Base-by-base conservation (phyloP, 2,888 invertebrate genomes). In the Agriopis leucophaearia region DNA sequence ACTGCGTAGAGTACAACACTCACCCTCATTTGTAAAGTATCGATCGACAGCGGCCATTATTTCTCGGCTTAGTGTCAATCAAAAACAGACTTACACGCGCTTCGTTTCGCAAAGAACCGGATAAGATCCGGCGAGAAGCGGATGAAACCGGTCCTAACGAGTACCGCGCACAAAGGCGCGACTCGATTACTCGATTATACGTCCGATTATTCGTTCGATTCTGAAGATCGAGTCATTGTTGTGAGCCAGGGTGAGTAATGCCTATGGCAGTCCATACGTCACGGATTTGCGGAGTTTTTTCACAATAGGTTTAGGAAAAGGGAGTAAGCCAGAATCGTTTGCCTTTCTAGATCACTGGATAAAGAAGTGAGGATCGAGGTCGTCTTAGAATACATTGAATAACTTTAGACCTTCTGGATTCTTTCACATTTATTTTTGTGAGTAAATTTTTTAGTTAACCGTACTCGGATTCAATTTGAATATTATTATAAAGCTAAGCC, bases 1-100 rank as follows among this genome's bases (percentile, higher is more conserved):
- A 63, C 36, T 40, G 42, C 50, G 38, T 40, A 50, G 52, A 61
- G n/a, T 45, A n/a, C 6, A 70, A 66, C 62, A 61, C 63, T 54
- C 66, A 42, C 65, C 73, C 70, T 72, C 71, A 71, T 75, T 74
- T 68, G 64, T 72, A 67, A 66, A 70, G 71, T 67, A 75, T 71
- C 71, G 78, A 81, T 81, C 78, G 80, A 75, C 74, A 67, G 66
- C 69, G 74, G 66, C 84, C 82, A 79, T 86, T 88, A 85, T 83
- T 79, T 81, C 70, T 74, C 70, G 82, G 85, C 84, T 89, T 85
- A 88, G 84, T 88, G 88, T 88, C 88, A 88, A 87, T 88, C 88
- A 88, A 84, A 84, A 75, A 77, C 83, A 82, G 84, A 81, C 81
- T 82, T 79, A 82, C 79, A 80, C 80, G 80, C 81, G 81, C 81